Evolutionary conservation across 2,888 invertebrate species (phyloP).

Genomic region (Meiosimyza decipiens): DNA sequence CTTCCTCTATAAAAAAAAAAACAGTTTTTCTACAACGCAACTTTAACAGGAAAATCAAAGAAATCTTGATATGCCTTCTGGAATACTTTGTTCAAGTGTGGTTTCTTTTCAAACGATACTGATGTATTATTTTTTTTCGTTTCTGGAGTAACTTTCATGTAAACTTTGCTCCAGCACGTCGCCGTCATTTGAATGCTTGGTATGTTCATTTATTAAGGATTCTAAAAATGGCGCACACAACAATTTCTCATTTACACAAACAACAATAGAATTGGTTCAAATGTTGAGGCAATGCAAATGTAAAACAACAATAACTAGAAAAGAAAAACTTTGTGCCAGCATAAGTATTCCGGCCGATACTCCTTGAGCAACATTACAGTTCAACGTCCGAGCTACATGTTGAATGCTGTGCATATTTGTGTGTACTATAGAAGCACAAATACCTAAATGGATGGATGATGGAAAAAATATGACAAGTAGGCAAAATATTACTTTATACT

Average conservation of each 20-base stretch:
- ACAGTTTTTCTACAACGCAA: too few relatives aligned
- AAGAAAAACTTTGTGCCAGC: conserved; percentile 25
- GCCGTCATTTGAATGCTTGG: conserved; percentile 5
- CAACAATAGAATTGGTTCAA: conserved; percentile 32
- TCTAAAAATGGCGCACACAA: conserved; percentile 13
- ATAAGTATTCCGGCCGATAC: conserved; percentile 47
- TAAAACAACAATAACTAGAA: conserved; percentile 44
- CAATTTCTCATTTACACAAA: conserved; percentile 33
- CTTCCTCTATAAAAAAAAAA: too few relatives aligned
- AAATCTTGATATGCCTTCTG: not conserved
- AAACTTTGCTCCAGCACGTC: not conserved
- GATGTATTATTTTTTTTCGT: conserved; percentile 29
- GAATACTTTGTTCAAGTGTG: conserved; percentile 7
- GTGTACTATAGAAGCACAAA: too few relatives aligned
- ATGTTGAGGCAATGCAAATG: conserved; percentile 35
- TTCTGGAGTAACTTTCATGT: conserved; percentile 23
- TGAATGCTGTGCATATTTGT: conserved; percentile 24
- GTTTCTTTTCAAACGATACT: conserved; percentile 22
- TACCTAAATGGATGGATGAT: too few relatives aligned
- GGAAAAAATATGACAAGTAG: too few relatives aligned
- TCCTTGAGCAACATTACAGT: conserved; percentile 38
- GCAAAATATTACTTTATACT: too few relatives aligned
- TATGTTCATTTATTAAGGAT: conserved; percentile 36
- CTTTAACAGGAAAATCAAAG: too few relatives aligned
- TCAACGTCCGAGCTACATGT: conserved; percentile 50